These are phyloP conservation scores for Herpetotheres cachinnans DNA, from an alignment of 2,113 vertebrate genomes.

Conservation along the genomic window DNA sequence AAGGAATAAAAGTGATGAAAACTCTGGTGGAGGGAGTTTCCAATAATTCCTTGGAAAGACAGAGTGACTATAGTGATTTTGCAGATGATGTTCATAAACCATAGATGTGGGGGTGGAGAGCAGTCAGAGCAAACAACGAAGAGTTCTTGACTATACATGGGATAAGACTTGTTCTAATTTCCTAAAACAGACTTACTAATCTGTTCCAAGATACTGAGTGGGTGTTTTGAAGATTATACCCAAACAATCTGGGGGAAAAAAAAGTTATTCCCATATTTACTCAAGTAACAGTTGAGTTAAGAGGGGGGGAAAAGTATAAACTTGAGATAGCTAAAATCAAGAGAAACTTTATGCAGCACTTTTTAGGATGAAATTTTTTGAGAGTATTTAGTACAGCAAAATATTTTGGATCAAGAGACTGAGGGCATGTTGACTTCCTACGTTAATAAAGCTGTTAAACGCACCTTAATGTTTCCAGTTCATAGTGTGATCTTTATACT, in stretches of 20 bases:
- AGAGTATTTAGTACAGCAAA: neutral
- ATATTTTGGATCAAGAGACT: neutral
- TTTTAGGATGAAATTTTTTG: neutral
- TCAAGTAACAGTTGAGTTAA: neutral
- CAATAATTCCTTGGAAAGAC: neutral
- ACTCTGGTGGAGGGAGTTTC: neutral
- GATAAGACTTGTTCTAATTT: neutral
- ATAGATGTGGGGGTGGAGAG: neutral
- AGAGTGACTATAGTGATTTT: neutral
- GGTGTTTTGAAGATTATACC: neutral
- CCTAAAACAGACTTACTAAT: neutral
- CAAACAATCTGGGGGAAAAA: neutral
- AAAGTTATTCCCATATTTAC: neutral
- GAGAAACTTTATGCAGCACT: neutral
- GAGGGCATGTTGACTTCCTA: neutral
- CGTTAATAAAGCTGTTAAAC: neutral
- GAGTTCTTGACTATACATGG: neutral
- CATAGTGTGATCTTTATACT: neutral
- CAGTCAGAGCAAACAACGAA: neutral
- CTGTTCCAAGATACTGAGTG: neutral
- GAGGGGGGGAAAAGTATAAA: neutral
- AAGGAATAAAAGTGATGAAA: neutral
- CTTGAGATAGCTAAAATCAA: neutral
- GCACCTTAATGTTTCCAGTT: neutral
- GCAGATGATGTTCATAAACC: neutral